Evolutionary conservation across 1,140 invertebrate genomes (phyloP), one percentile per base, ranked within the genome.

Genomic region (Yoshiicerus persimilis): DNA sequence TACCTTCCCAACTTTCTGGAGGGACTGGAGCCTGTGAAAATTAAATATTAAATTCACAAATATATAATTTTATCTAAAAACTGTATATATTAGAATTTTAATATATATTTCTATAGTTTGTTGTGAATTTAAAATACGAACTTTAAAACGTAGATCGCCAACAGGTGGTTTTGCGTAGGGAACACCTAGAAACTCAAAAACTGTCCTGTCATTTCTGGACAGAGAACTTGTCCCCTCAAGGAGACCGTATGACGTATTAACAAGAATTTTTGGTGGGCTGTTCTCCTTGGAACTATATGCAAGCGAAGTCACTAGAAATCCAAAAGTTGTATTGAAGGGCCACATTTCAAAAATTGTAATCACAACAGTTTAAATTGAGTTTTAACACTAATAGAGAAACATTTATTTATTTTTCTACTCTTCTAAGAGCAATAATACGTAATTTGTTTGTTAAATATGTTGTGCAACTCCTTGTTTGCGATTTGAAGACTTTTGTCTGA

Each of bases 11-110:
- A 10, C 39, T 56, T 56, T 66, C 39, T 13, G 70, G 75, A 47
- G 83, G n/a, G 0, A 88, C 39, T 34, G 89, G 89, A 87, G 89
- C 41, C 89, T 89, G n/a, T n/a, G 20, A 8, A 9, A 56, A 30
- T 27, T 36, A 38, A 84, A 2, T 34, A 23, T 3, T 10, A 84
- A 2, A 36, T 34, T 27, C n/a, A 75, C 25, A 23, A 4, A 70
- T 3, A 10, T 1, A 16, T 36, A 38, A 20, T 36, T n/a, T 84
- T 5, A 23, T 27, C 23, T 10, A 84, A 8, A 38, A 84, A 41
- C 38, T 83, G 32, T 23, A 38, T n/a, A 75, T 11, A n/a, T n/a
- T n/a, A n/a, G n/a, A n/a, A n/a, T 27, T 75, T 34, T 75, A 34
- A 75, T 30, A 4, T n/a, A 20, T 75, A n/a, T n/a, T n/a, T n/a